Conservation (phyloP, 2,113 vertebrate genomes). For the Colistium nudipinnis region DNA sequence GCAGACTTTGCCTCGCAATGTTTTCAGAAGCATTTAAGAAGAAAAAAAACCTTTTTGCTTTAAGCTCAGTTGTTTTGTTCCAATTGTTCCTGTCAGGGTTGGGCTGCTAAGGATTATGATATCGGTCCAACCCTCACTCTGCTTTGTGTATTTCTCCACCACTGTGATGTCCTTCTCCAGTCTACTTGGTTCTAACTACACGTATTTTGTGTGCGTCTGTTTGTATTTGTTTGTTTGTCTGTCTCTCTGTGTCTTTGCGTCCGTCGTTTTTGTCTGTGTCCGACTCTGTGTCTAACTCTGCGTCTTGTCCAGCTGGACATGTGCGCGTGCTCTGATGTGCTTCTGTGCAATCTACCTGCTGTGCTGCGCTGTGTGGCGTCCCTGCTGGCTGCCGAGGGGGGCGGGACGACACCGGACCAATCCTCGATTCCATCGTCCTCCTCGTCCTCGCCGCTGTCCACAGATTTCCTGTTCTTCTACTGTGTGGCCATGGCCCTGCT, state of each 20-base stretch:
- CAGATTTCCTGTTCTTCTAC: conserved; percentile 90
- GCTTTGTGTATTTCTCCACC: conserved; percentile 9
- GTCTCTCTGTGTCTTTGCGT: conserved; percentile 74
- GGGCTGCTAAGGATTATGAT: neutral
- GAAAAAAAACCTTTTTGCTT: conserved; percentile 12
- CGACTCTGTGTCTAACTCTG: conserved; percentile 14
- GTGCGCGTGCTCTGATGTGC: conserved; percentile 87
- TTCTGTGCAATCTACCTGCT: conserved; percentile 83
- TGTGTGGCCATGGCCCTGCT: conserved; percentile 85
- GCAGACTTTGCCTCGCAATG: neutral
- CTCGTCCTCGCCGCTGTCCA: conserved; percentile 77
- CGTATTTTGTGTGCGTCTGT: conserved; percentile 18
- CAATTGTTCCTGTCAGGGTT: conserved; percentile 5
- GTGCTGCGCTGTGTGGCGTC: conserved; percentile 83
- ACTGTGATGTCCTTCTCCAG: neutral
- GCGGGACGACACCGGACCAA: conserved; percentile 43
- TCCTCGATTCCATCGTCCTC: conserved; percentile 33
- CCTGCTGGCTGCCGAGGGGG: conserved; percentile 70
- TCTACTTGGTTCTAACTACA: conserved; percentile 24
- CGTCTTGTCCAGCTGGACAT: conserved; percentile 80
- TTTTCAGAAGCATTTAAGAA: neutral
- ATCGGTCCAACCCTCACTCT: conserved; percentile 27
- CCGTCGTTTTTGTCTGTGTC: conserved; percentile 67
- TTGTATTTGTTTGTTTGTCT: conserved; percentile 73
- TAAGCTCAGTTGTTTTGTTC: conserved; percentile 29